These are phyloP conservation scores for Ancistrus triradiatus DNA, from an alignment of 2,113 vertebrate species.

Conservation along the genomic window DNA sequence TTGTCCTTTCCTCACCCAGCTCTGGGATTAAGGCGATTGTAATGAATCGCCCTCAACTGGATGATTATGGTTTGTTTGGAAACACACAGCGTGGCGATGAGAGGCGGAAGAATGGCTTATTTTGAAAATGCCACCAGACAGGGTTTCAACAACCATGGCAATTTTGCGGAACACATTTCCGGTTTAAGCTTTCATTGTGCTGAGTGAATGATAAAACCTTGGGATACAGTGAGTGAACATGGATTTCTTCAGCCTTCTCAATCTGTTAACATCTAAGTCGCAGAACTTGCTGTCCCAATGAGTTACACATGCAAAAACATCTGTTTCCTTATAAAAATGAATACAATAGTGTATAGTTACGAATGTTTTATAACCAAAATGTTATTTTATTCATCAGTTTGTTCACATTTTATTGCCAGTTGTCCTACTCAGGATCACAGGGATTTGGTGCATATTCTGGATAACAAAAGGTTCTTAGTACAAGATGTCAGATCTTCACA, in stretches of 20 bases:
- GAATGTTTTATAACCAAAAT: too few relatives aligned
- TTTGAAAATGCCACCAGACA: slow-evolving; percentile 6
- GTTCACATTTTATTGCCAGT: too few relatives aligned
- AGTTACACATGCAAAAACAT: too few relatives aligned
- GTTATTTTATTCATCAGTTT: too few relatives aligned
- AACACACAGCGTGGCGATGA: slow-evolving; percentile 24
- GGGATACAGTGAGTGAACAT: background rate
- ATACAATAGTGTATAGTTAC: too few relatives aligned
- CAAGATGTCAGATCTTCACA: too few relatives aligned
- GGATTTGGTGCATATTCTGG: too few relatives aligned
- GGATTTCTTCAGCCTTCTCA: background rate
- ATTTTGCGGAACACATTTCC: slow-evolving; percentile 7
- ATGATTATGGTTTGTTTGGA: slow-evolving; percentile 39
- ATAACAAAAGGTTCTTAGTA: too few relatives aligned
- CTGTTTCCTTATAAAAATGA: too few relatives aligned
- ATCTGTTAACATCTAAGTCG: background rate
- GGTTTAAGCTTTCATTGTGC: background rate
- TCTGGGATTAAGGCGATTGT: slow-evolving; percentile 22
- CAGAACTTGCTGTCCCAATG: too few relatives aligned
- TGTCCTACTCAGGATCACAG: too few relatives aligned
- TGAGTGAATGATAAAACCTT: slow-evolving; percentile 16
- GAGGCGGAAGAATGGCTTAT: slow-evolving; percentile 15
- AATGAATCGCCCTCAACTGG: slow-evolving; percentile 39
- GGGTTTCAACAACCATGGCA: background rate
- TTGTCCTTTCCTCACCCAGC: slow-evolving; percentile 31